phyloP scores from a whole-genome alignment of 1,140 invertebrate genomes.

The Drosophila sp. region DNA sequence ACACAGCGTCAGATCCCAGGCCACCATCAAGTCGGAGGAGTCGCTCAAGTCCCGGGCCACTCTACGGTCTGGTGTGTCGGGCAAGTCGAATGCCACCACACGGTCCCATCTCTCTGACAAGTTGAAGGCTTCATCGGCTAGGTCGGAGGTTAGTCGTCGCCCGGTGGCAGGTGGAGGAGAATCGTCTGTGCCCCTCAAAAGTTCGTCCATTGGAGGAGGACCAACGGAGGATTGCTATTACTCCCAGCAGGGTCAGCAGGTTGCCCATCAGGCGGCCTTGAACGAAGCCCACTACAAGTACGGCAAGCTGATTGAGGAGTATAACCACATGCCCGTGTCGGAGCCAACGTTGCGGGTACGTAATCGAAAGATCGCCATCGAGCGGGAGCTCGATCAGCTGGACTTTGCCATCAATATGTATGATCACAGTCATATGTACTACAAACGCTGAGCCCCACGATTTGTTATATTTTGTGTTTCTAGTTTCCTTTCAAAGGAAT shows the following conservation, averaged over 20 bases:
- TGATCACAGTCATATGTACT: conserved; percentile 39
- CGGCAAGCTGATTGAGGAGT: conserved; percentile 36
- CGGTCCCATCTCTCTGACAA: not conserved
- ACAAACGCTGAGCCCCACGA: not conserved
- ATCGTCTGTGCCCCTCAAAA: too few relatives aligned
- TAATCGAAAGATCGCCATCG: conserved; percentile 36
- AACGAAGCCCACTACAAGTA: conserved; percentile 38
- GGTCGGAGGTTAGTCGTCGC: too few relatives aligned
- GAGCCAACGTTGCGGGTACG: conserved; percentile 41
- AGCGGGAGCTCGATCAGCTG: conserved; percentile 41
- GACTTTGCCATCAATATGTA: conserved; percentile 56
- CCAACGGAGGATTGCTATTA: too few relatives aligned
- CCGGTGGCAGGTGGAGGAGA: too few relatives aligned
- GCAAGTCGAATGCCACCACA: not conserved
- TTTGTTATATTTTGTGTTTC: not conserved
- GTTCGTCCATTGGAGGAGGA: too few relatives aligned
- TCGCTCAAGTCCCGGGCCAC: conserved; percentile 31
- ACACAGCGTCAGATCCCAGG: conserved; percentile 22
- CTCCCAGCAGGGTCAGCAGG: not conserved
- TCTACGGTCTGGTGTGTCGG: not conserved
- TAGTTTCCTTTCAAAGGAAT: not conserved
- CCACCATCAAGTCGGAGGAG: conserved; percentile 22
- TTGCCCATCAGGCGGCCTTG: conserved; percentile 11
- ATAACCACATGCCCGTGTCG: conserved; percentile 48
- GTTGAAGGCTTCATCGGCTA: not conserved